Evolutionary conservation across 2,797 vertebrate species (phyloP), one percentile per base, ranked within the genome.

Genomic region (Falco berigora): DNA sequence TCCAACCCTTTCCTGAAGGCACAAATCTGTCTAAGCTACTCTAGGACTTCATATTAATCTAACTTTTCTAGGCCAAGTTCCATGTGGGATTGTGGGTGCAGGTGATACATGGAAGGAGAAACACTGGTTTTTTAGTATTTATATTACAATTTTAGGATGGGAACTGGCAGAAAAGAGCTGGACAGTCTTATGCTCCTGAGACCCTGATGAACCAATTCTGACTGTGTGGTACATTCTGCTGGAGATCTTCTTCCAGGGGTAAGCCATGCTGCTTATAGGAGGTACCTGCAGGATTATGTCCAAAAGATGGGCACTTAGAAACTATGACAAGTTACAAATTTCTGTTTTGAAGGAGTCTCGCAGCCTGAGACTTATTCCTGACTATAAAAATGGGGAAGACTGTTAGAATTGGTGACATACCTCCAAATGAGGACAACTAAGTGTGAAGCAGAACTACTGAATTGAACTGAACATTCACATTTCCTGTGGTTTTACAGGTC

Each of bases 391-490:
- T 34, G 47, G 28, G 8, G 32, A 88, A 76, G 61, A 27, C 18
- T 28, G 5, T 34, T 62, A 62, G 25, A 82, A 63, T 18, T 66
- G 16, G 7, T 86, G 40, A 23, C 50, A 44, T 20, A 52, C 19
- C 17, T 88, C 59, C 59, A 66, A 36, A 56, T 53, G 36, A 76
- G 32, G 59, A 53, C 36, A 61, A 13, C 5, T 42, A 61, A 82
- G 6, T 10, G 44, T 32, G 78, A 92, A 71, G 23, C 25, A 85
- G 81, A 93, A 53, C 32, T 79, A 42, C 10, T 42, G 75, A 84
- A 55, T 0, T 40, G 9, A 88, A 69, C 23, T 0, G 0, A 59
- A 20, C 14, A 28, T 52, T 81, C 42, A 78, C 0, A 0, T 88
- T 84, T 90, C 52, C 55, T 64, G 14, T 69, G 22, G 8, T 32